phyloP scores from a whole-genome alignment of 2,797 vertebrate genomes.

The Ctenochaetus hawaiiensis region DNA sequence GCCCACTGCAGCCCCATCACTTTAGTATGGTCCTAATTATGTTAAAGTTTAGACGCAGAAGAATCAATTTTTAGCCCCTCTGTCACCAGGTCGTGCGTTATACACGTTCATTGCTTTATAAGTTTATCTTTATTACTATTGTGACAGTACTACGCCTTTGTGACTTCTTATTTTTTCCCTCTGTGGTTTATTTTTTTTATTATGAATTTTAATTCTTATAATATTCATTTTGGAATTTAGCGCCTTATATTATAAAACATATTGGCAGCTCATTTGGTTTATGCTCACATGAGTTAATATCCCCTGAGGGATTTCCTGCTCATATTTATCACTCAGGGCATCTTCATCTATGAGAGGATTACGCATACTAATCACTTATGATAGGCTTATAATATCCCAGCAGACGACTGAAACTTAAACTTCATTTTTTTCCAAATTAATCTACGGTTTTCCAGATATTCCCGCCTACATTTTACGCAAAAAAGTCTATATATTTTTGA shows the following conservation, averaged over 20 bases:
- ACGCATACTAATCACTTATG: conserved; percentile 15
- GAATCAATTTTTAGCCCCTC: background rate
- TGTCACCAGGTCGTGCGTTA: background rate
- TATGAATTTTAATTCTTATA: background rate
- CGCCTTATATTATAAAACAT: conserved; percentile 24
- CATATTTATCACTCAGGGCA: conserved; percentile 21
- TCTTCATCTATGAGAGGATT: conserved; percentile 26
- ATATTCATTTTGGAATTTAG: background rate
- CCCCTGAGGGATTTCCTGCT: conserved; percentile 22
- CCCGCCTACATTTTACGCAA: background rate
- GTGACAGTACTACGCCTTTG: no score
- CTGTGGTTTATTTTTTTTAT: background rate
- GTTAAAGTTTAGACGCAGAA: conserved; percentile 17
- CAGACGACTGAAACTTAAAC: background rate
- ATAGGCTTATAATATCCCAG: background rate
- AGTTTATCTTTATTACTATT: background rate
- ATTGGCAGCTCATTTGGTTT: background rate
- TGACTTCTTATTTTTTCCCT: background rate
- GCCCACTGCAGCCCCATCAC: conserved; percentile 23
- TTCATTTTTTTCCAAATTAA: background rate
- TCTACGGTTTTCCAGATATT: background rate
- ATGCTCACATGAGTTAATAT: background rate
- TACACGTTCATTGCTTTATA: background rate
- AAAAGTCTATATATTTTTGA: background rate
- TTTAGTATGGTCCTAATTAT: conserved; percentile 11